A percentile compares a stretch with the other conserved stretches of the same genome.
Conservation (phyloP, 2,888 invertebrate species). For the Stenolophus ochropezus region DNA sequence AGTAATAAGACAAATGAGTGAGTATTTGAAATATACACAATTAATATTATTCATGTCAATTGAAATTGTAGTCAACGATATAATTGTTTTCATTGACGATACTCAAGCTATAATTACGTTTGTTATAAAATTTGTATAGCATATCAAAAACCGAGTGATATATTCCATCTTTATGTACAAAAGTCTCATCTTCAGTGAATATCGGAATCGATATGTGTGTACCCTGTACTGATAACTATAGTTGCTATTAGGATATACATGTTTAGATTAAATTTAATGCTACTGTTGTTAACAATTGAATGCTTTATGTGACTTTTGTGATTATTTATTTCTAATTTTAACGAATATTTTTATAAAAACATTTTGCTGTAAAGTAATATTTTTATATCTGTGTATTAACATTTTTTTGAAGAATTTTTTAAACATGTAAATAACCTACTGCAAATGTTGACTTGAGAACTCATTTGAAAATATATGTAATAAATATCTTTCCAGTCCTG, state of each 20-base stretch:
- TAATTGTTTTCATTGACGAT: not conserved
- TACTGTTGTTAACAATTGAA: slow-evolving; percentile 6
- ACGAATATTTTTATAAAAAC: slow-evolving; percentile 57
- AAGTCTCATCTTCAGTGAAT: not conserved
- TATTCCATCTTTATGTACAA: slow-evolving; percentile 2
- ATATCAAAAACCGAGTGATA: slow-evolving; percentile 59
- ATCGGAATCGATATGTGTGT: not conserved
- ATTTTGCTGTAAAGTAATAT: slow-evolving; percentile 57
- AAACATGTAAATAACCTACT: slow-evolving; percentile 19
- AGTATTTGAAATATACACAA: slow-evolving; percentile 22
- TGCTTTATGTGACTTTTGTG: slow-evolving; percentile 28
- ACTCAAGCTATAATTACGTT: not conserved
- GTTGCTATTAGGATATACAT: not conserved
- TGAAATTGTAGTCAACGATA: slow-evolving; percentile 13
- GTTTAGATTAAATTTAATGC: slow-evolving; percentile 17
- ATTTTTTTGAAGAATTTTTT: slow-evolving; percentile 51
- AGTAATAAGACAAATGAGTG: not conserved
- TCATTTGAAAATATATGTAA: slow-evolving; percentile 6
- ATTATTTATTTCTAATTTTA: slow-evolving; percentile 35
- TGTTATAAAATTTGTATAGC: no score
- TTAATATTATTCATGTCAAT: slow-evolving; percentile 17
- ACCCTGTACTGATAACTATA: slow-evolving; percentile 1
- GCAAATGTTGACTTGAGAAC: slow-evolving; percentile 39
- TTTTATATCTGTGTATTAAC: slow-evolving; percentile 54
- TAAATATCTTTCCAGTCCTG: not conserved